These are phyloP conservation scores for Crypturellus undulatus DNA, from an alignment of 2,113 vertebrate genomes.

Conservation along the genomic window DNA sequence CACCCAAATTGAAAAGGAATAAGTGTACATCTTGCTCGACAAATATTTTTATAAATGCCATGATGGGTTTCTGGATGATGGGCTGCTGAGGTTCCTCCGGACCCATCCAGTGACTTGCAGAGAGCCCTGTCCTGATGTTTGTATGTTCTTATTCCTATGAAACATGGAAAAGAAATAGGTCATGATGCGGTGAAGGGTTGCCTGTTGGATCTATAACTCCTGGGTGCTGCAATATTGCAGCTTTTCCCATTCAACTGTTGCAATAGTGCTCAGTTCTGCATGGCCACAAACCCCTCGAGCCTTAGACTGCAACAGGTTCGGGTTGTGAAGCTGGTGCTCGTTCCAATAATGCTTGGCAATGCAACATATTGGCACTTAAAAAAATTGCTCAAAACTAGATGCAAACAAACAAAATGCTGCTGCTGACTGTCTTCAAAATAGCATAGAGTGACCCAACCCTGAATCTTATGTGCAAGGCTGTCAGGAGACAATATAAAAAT, in stretches of 20 bases:
- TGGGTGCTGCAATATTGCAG: neutral
- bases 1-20: neutral
- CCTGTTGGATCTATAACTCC: neutral
- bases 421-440: neutral
- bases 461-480: neutral
- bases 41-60: neutral
- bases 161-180: neutral
- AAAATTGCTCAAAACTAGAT: neutral
- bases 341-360: accelerated
- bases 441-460: neutral
- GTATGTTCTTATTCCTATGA: neutral
- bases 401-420: neutral
- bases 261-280: accelerated
- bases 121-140: neutral
- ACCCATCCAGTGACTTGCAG: accelerated
- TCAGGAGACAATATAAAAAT: neutral
- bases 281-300: neutral
- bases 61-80: neutral
- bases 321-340: neutral
- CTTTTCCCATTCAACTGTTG: neutral
- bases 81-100: neutral
- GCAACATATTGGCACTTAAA: neutral
- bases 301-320: neutral
- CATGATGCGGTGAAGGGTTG: neutral
- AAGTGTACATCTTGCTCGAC: neutral